Base-by-base conservation (phyloP, 2,888 invertebrate genomes). In the Antitype chi region DNA sequence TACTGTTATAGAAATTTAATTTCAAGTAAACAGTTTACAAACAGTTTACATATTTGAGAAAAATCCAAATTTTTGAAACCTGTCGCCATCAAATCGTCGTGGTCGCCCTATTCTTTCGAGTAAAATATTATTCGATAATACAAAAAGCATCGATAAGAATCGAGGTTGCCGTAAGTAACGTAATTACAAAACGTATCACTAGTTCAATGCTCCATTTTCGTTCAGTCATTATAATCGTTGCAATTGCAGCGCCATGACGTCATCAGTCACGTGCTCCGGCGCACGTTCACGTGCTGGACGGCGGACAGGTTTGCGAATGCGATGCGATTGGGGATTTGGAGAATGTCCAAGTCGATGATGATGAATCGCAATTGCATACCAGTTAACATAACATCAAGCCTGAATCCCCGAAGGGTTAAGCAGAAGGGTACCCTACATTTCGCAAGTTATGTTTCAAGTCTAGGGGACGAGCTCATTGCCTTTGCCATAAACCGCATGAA, bases 201-300 rank as follows among this genome's bases (percentile, higher is more conserved):
- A 75, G 89, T 88, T 88, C 87, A 88, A 84, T 83, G 89, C 76
- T 88, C 88, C 79, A 86, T 83, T 88, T 89, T 82, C 84, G 67
- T 75, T 88, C 80, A 72, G 63, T 78, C 76, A 69, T 63, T 66
- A 64, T 74, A 38, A 77, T 79, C 77, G 66, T 68, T 76, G 83
- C 87, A 82, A 76, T 80, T 86, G 88, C 86, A 85, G 20, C 62
- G 78, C 17, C 4, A 13, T 88, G 87, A 88, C 89, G 89, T 89
- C 86, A 86, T 20, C 11, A 8, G 67, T 89, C 89, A 89, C 89
- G 89, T 88, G 89, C 70, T 11, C 23, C 23, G 57, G 57, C 69
- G 53, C 70, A 55, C 67, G 82, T 80, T 85, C 88, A 80, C 87
- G 87, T 87, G 81, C 62, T 70, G 74, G 67, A 15, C 77, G 74